These are phyloP conservation scores for Drosophila paranaensis DNA, from an alignment of 2,888 invertebrate genomes.

Conservation along the genomic window DNA sequence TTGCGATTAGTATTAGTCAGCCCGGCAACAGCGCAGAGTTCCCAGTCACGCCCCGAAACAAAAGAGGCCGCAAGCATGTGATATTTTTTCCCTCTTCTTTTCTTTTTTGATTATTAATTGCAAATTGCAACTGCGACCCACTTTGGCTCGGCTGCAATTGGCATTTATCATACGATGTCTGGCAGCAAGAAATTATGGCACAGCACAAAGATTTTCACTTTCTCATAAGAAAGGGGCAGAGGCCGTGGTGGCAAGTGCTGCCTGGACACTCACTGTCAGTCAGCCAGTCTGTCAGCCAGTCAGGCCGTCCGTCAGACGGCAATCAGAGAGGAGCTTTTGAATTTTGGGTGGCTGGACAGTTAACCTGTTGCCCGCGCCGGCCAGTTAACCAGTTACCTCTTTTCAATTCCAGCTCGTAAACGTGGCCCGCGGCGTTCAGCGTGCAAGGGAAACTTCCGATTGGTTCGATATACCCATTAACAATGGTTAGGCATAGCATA, in stretches of 20 bases:
- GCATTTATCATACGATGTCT: constrained; percentile 72
- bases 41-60: constrained; percentile 47
- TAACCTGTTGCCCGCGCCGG: constrained; percentile 34
- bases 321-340: constrained; percentile 50
- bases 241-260: constrained; percentile 32
- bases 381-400: constrained; percentile 47
- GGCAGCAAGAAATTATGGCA: constrained; percentile 61
- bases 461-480: constrained; percentile 6
- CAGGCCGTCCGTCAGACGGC: constrained; percentile 27
- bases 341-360: constrained; percentile 54
- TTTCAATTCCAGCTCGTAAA: constrained; percentile 40
- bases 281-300: constrained; percentile 30
- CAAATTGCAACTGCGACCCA: constrained; percentile 75
- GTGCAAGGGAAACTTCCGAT: constrained; percentile 42
- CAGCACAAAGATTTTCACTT: constrained; percentile 71
- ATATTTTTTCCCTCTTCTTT: constrained; percentile 16
- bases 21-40: constrained; percentile 30
- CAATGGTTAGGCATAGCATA: background rate
- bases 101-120: constrained; percentile 59
- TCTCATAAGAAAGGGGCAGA: constrained; percentile 58
- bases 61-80: constrained; percentile 13
- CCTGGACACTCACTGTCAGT: constrained; percentile 32
- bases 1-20: constrained; percentile 64
- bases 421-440: constrained; percentile 32
- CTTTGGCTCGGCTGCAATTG: constrained; percentile 45